Base-by-base conservation (phyloP, 2,797 vertebrate genomes). In the Pipistrellus kuhlii region DNA sequence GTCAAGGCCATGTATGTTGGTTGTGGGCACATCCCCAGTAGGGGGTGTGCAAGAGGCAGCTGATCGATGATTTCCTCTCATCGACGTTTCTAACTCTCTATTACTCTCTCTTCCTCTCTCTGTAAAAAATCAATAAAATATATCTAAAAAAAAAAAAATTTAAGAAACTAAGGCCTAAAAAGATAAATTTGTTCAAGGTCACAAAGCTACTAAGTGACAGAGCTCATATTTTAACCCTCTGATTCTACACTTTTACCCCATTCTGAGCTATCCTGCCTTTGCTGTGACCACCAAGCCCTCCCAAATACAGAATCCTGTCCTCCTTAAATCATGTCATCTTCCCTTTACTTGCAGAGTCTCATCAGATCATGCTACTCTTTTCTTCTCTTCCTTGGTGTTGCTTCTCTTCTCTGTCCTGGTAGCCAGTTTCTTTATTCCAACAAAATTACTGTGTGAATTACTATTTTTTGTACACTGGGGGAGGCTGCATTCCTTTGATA, bases 371-470 rank as follows among this genome's bases (percentile, higher is more conserved):
- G 44, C 12, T 82, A 2, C 41, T 68, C 25, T 41, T 57, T 62
- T 83, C 44, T 68, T 94, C 30, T 59, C 27, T 94, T 82, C 55
- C 38, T 35, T 57, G 8, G 10, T 46, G 21, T 51, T 51, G 66
- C 44, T 84, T 86, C 46, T 86, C 85, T 88, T 85, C 27, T 77
- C 84, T 90, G 30, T 23, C 53, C 38, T 91, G 15, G 64, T 84
- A 72, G 62, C 44, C 8, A 93, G 80, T 84, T 91, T 73, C 66
- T 68, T 80, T n/a, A 77, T 85, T 68, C 59, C 48, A 77, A 27
- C 32, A 59, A 38, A 82, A 59, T 59, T 78, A 78, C 21, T 41
- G 3, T 44, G 44, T 38, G 38, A 38, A 38, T 38, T 38, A 38
- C 38, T 38, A 38, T 38, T 38, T 38, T 38, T 38, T 38, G 5